Conservation (phyloP, 2,113 vertebrate genomes). For the Alexandromys fortis region DNA sequence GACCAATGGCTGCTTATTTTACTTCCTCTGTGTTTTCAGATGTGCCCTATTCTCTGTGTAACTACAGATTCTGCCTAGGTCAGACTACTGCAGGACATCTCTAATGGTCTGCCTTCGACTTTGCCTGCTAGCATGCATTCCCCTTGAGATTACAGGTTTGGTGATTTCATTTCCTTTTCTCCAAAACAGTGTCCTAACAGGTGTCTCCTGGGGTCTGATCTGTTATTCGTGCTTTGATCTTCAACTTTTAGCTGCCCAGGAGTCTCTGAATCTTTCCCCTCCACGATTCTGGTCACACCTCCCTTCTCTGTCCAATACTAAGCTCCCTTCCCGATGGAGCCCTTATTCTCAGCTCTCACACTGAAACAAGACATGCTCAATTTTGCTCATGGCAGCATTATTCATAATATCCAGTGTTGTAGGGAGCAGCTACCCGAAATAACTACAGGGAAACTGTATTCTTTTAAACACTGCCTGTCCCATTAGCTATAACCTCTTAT, state of each 20-base stretch:
- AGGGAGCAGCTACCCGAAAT: too few species aligned
- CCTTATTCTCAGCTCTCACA: background rate
- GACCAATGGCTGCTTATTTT: background rate
- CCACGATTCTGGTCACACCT: background rate
- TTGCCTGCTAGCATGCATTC: background rate
- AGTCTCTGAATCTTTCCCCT: background rate
- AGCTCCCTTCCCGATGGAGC: background rate
- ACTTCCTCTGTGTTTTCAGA: background rate
- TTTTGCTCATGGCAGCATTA: background rate
- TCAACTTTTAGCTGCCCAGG: background rate
- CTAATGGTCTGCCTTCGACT: background rate
- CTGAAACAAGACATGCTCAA: background rate
- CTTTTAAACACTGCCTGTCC: too few species aligned
- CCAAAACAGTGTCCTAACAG: background rate
- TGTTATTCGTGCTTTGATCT: background rate
- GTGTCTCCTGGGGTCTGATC: background rate
- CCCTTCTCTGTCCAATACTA: background rate
- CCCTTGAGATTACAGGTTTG: background rate
- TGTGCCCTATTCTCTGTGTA: background rate
- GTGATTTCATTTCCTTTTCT: background rate
- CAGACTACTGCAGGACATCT: background rate
- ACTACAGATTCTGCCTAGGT: background rate
- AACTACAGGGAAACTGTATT: too few species aligned
- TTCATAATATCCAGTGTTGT: too few species aligned
- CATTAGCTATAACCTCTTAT: too few species aligned